phyloP scores from a whole-genome alignment of 2,113 vertebrate genomes.

The Oophaga pumilio region DNA sequence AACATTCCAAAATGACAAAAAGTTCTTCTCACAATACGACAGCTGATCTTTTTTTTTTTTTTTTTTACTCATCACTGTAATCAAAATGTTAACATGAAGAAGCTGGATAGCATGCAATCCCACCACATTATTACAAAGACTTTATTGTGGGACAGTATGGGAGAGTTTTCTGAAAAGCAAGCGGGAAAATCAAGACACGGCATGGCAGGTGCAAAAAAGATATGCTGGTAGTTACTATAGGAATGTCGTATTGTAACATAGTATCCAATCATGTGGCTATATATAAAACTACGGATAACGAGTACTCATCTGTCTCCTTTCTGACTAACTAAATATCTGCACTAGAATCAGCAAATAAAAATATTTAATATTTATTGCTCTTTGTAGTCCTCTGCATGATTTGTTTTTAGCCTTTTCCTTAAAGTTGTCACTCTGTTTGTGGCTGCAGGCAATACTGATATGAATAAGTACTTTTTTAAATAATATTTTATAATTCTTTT shows the following conservation, averaged over 20 bases:
- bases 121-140: slow-evolving; percentile 59
- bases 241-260: background rate
- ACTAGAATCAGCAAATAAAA: background rate
- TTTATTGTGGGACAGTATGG: slow-evolving; percentile 60
- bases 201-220: slow-evolving; percentile 14
- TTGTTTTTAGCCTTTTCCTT: no score
- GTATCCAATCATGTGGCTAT: background rate
- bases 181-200: slow-evolving; percentile 56
- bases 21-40: slow-evolving; percentile 54
- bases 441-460: no score
- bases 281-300: background rate
- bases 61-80: slow-evolving; percentile 65
- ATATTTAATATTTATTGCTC: no score
- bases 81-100: slow-evolving; percentile 67
- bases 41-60: slow-evolving; percentile 61
- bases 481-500: no score
- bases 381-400: no score
- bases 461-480: no score
- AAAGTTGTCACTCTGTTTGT: no score
- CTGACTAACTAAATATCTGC: no score
- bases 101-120: slow-evolving; percentile 62
- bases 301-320: no score
- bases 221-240: background rate
- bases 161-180: slow-evolving; percentile 53
- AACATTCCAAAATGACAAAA: slow-evolving; percentile 60